Base-by-base conservation (phyloP, 2,113 vertebrate species). In the Leucoraja erinaceus region DNA sequence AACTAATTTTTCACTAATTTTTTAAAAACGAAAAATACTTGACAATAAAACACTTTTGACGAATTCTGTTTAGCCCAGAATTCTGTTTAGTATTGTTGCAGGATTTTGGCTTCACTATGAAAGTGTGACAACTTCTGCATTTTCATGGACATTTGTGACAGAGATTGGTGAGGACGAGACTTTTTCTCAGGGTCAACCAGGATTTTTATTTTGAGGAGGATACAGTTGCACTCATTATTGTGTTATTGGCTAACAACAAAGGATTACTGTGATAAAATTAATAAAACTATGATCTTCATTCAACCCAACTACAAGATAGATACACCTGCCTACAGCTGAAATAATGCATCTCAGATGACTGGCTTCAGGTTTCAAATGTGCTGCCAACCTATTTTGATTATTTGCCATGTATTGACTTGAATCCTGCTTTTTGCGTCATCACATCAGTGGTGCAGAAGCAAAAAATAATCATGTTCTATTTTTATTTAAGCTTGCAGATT, bases 371-470 rank as follows among this genome's bases (percentile, higher is more conserved):
- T 88, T n/a, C 59, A 88, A 12, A 63, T 31, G n/a, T 88, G 0
- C 79, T 56, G 59, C 61, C 59, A 63, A 5, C 59, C 59, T 63
- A 63, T 31, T 66, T 63, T 88, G 83, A 66, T n/a, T 63, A 6
- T 88, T 88, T 63, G n/a, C 59, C 83, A 88, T 18, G 28, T 66
- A 31, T 88, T 86, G 81, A 86, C 56, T 22, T 18, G 81, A 14
- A 3, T 86, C 56, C 63, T 88, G n/a, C 28, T 16, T 16, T 88
- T 88, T 88, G 83, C 28, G 61, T 66, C 59, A 66, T 88, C 56
- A 88, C 59, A 88, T 63, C 59, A 88, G 14, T 88, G 83, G 28
- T 63, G 59, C 56, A 88, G 83, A 63, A 88, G 63, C 59, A 61
- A 31, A 63, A 86, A 63, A 6, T 12, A 88, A 63, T 63, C 33